A percentile compares a stretch with the other conserved stretches of the same genome.
phyloP scores from a whole-genome alignment of 1,140 invertebrate genomes.

The Drosophila serrata region DNA sequence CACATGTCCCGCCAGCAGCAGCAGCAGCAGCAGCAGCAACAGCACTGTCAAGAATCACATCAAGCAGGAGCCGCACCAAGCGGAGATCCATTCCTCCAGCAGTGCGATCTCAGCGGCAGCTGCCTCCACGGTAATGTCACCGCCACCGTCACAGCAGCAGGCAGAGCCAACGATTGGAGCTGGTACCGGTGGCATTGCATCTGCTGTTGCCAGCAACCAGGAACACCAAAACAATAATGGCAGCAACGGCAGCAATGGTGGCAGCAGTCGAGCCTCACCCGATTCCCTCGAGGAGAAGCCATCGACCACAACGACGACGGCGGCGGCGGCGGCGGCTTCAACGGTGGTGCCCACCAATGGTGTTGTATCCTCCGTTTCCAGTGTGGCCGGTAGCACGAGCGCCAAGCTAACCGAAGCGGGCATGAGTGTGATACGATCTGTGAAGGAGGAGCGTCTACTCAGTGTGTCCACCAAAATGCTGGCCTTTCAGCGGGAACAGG shows the following conservation, averaged over 20 bases:
- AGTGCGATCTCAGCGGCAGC: conserved; percentile 66
- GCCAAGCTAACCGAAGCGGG: conserved; percentile 49
- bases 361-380: conserved; percentile 32
- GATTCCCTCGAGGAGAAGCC: conserved; percentile 81
- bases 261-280: conserved; percentile 80
- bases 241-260: conserved; percentile 65
- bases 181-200: not conserved
- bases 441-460: conserved; percentile 80
- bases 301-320: conserved; percentile 68
- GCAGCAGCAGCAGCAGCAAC: conserved; percentile 46
- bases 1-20: conserved; percentile 56
- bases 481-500: conserved; percentile 71
- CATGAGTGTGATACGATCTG: conserved; percentile 82
- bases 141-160: conserved; percentile 74
- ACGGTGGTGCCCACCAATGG: conserved; percentile 64
- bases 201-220: conserved; percentile 27
- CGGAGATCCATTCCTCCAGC: conserved; percentile 82
- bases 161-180: not conserved
- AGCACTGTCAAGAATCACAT: conserved; percentile 70
- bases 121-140: conserved; percentile 80
- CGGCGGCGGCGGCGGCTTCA: conserved; percentile 30
- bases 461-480: conserved; percentile 81
- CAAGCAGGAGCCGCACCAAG: conserved; percentile 66
- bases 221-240: conserved; percentile 80
- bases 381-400: conserved; percentile 4